Base-by-base conservation (phyloP, 2,113 vertebrate genomes). In the Condylura cristata region DNA sequence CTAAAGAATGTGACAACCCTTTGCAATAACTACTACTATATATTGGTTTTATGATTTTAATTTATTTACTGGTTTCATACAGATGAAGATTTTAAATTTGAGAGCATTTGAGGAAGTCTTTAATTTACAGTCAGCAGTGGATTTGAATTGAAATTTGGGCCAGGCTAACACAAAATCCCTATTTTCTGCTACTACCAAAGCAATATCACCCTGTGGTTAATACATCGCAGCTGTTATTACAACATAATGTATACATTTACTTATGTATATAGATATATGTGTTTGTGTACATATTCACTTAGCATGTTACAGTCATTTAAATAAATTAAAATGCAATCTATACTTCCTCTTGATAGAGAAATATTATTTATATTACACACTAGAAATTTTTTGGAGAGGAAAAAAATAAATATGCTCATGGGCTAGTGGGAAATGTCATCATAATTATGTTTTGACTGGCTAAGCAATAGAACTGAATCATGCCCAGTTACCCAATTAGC, bases 391-490 rank as follows among this genome's bases (percentile, higher is more conserved):
- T 86, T 86, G 41, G 9, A 51, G n/a, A 75, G 60, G 81, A 79
- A 17, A 93, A 9, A 94, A 66, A 86, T 89, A 53, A 41, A 58
- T 74, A 63, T 28, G n/a, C 74, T 78, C 63, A 63, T 10, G 7
- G 1, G 28, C 70, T 8, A 56, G 58, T 86, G 6, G 48, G 91
- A 92, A 90, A 91, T 72, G 81, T 78, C 4, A 46, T 91, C 41
- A 8, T 87, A 70, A 87, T 95, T 63, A 92, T 63, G 0, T 86
- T 92, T 70, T 85, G 0, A 94, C 16, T 78, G 79, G 9, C 85
- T 90, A 76, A 95, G 70, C 96, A 95, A 32, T 60, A 3, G 2
- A 93, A 93, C 10, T 53, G 41, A 93, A 96, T 95, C 72, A 20
- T 70, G 48, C 9, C 72, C 75, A 78, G 74, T 72, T n/a, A 14